Evolutionary conservation across 2,888 invertebrate genomes (phyloP), one percentile per base, ranked within the genome.

Genomic region (Andrena dorsata): DNA sequence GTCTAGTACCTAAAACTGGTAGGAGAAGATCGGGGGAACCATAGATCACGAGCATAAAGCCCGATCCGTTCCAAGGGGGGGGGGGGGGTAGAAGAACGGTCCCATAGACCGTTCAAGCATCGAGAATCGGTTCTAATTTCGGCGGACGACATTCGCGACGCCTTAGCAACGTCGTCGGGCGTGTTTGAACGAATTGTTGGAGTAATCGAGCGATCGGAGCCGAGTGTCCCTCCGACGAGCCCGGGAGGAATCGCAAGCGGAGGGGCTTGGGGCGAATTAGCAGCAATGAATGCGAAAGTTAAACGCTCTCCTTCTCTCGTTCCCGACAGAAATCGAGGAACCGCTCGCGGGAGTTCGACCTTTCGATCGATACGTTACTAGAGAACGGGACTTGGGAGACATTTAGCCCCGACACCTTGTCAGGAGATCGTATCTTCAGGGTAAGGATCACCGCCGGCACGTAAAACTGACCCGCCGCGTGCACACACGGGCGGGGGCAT

Each of bases 321-420:
- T 92, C 92, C 91, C 92, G 93, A 90, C 93, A 94, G 94, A 94
- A 94, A 93, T 93, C 93, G 93, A 93, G 90, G 94, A 94, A 94
- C 92, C 93, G 92, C 89, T 94, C 94, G 88, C 93, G 93, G 90
- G 95, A 95, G 93, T 94, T 94, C 93, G 95, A 95, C 91, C 95
- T 95, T 89, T 95, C 95, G 88, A 92, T 94, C 92, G 95, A 95
- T 94, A 94, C 95, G 89, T 95, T 95, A 90, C 94, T 95, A 91
- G 95, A 95, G 91, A 95, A 95, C 92, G 95, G 95, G 91, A 94
- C 95, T 91, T 96, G 96, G 96, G 95, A 95, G 94, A 94, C 94
- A 91, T 95, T 95, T 94, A 94, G 94, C 92, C 94, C 95, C 90
- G 94, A 94, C 91, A 95, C 95, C 93, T 94, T 95, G 90, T 93